Conservation (phyloP, 2,113 vertebrate species). For the Myxocyprinus asiaticus region DNA sequence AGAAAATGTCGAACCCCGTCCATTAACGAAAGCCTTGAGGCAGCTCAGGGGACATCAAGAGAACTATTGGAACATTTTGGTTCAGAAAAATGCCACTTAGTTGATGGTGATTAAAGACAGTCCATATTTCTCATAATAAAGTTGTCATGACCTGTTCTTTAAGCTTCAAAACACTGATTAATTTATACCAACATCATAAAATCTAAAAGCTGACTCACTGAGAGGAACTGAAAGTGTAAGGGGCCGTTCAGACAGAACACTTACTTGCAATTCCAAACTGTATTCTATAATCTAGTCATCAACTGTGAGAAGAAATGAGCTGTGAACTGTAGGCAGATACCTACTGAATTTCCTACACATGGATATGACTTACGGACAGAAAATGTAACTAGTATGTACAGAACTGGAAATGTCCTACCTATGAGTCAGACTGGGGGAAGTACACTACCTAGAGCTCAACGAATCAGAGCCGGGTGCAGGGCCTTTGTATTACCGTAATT, state of each 20-base stretch:
- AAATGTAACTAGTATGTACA: slow-evolving; percentile 7
- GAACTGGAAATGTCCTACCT: slow-evolving; percentile 28
- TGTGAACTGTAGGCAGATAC: slow-evolving; percentile 6
- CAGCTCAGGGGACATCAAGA: neutral
- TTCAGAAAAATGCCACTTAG: neutral
- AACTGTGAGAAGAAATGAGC: neutral
- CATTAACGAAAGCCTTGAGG: neutral
- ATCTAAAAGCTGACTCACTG: neutral
- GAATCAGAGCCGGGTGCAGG: slow-evolving; percentile 36
- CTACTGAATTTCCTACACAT: neutral
- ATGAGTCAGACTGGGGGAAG: slow-evolving; percentile 41
- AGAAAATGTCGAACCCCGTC: neutral
- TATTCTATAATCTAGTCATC: too few species aligned
- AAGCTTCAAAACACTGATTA: neutral
- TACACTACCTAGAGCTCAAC: slow-evolving; percentile 31
- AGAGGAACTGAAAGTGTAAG: neutral
- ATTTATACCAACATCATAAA: neutral
- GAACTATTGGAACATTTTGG: neutral
- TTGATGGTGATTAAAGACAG: neutral
- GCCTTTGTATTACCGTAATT: slow-evolving; percentile 52
- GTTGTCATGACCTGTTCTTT: neutral
- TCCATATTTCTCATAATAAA: slow-evolving; percentile 5
- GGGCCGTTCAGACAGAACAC: too few species aligned
- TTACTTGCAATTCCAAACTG: too few species aligned
- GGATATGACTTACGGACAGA: neutral